phyloP scores from a whole-genome alignment of 2,797 vertebrate genomes.

The Sebastes ruberrimus region DNA sequence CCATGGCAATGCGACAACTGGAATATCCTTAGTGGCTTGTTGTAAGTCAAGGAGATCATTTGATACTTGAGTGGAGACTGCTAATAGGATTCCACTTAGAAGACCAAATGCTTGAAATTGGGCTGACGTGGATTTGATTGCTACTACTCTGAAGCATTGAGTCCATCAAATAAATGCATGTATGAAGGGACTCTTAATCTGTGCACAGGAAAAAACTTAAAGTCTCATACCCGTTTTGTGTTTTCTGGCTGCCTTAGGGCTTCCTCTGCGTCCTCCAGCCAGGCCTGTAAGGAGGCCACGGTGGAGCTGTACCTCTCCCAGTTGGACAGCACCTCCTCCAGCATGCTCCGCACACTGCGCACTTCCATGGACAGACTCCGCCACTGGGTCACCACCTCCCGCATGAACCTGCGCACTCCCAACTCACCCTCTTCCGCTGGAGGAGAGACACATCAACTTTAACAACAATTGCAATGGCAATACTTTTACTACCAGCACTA shows the following conservation, averaged over 20 bases:
- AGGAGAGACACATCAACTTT: slow-evolving; percentile 6
- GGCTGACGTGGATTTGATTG: slow-evolving; percentile 28
- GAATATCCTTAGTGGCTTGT: slow-evolving; percentile 66
- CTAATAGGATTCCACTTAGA: slow-evolving; percentile 59
- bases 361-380: slow-evolving; percentile 93
- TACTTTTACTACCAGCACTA: background rate
- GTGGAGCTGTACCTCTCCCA: slow-evolving; percentile 91
- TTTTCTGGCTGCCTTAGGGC: slow-evolving; percentile 89
- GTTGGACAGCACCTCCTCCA: slow-evolving; percentile 93
- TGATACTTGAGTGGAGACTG: slow-evolving; percentile 60
- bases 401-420: slow-evolving; percentile 89
- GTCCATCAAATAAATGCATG: slow-evolving; percentile 31
- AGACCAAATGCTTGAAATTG: slow-evolving; percentile 50
- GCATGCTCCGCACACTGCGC: slow-evolving; percentile 93
- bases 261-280: slow-evolving; percentile 93
- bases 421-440: slow-evolving; percentile 89
- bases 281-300: slow-evolving; percentile 90
- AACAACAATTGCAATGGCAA: background rate
- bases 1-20: slow-evolving; percentile 70
- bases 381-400: slow-evolving; percentile 93
- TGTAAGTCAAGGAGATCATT: slow-evolving; percentile 68
- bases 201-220: background rate
- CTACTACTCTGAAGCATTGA: slow-evolving; percentile 3
- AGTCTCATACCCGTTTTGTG: slow-evolving; percentile 86
- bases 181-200: slow-evolving; percentile 14